Conservation (phyloP, 2,888 invertebrate species). For the Drosophila cognata region DNA sequence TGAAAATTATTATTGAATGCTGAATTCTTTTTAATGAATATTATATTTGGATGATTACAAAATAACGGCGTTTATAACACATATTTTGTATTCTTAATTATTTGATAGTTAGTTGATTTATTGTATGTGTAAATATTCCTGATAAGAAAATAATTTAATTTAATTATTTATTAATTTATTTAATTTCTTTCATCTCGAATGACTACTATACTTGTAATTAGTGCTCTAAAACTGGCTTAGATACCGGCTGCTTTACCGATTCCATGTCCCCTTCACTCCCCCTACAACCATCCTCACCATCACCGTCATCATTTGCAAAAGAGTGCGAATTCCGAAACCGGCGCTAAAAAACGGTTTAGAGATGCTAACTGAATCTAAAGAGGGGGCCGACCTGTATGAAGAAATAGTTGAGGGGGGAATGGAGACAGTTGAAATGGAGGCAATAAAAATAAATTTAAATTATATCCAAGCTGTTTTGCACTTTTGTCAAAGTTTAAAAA, state of each 20-base stretch:
- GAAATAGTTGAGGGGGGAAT: not conserved
- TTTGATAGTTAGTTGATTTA: not conserved
- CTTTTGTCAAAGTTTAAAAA: not conserved
- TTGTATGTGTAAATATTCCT: not conserved
- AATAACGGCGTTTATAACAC: too few species aligned
- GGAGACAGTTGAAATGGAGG: not conserved
- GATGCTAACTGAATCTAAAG: slow-evolving; percentile 1
- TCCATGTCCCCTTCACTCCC: not conserved
- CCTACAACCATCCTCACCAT: not conserved
- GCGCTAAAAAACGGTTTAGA: slow-evolving; percentile 26
- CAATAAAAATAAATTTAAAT: not conserved
- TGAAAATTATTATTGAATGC: not conserved
- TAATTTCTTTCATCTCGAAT: not conserved
- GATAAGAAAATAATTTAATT: not conserved
- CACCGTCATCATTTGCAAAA: slow-evolving; percentile 21
- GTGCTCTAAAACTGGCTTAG: not conserved
- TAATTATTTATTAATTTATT: not conserved
- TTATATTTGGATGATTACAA: too few species aligned
- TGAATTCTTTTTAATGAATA: too few species aligned
- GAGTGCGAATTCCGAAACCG: slow-evolving; percentile 52
- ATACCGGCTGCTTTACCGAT: not conserved
- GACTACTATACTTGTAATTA: not conserved
- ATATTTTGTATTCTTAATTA: not conserved
- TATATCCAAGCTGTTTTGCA: not conserved
- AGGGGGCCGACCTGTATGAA: not conserved